Evolutionary conservation across 2,113 vertebrate genomes (phyloP).

Genomic region (Hyperopisus bebe): DNA sequence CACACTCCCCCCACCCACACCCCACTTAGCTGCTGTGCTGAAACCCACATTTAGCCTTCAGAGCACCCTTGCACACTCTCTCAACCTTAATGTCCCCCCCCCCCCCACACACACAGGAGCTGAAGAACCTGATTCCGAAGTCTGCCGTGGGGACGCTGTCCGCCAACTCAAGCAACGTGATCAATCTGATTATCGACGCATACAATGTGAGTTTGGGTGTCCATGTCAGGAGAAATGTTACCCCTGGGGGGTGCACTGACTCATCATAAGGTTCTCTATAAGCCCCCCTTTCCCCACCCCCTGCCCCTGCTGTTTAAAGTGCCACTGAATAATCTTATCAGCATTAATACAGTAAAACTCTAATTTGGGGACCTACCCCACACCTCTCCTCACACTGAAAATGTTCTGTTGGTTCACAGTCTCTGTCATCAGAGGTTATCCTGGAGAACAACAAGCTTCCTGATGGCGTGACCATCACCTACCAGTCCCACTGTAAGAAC

Average conservation of each 20-base stretch:
- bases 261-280: background rate
- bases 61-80: background rate
- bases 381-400: background rate
- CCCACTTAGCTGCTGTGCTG: background rate
- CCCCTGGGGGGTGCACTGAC: background rate
- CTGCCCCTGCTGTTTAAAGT: background rate
- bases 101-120: constrained; percentile 60
- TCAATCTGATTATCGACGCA: constrained; percentile 92
- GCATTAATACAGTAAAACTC: background rate
- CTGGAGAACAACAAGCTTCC: constrained; percentile 86
- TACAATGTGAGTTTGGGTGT: constrained; percentile 83
- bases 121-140: constrained; percentile 96
- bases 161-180: constrained; percentile 94
- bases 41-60: background rate
- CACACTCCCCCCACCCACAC: background rate
- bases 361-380: background rate
- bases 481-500: constrained; percentile 90
- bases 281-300: background rate
- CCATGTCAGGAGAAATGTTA: background rate
- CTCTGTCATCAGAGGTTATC: constrained; percentile 92
- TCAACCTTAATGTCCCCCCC: background rate
- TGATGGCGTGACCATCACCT: constrained; percentile 83
- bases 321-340: background rate
- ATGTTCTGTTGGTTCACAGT: constrained; percentile 53
- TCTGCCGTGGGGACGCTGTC: constrained; percentile 92